Percentiles rank a stretch among this genome's conserved stretches.
Conservation (phyloP, 2,113 vertebrate genomes). For the Procavia capensis region DNA sequence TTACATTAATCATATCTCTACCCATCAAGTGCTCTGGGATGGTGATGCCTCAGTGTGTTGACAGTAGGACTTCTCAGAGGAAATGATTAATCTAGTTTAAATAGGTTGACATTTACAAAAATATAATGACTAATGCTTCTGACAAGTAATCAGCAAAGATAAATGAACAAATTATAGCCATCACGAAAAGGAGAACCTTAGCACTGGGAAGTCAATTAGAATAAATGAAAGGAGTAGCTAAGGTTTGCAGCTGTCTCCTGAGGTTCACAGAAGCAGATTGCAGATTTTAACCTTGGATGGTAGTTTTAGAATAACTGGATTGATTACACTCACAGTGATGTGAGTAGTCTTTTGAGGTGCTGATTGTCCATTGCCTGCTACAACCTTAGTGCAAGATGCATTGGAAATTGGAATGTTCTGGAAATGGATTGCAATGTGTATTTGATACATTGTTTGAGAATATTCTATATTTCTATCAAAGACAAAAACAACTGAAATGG, state of each 20-base stretch:
- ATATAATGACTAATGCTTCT: not conserved
- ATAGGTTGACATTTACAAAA: not conserved
- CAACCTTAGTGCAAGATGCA: not conserved
- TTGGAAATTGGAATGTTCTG: not conserved
- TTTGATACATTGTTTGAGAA: not conserved
- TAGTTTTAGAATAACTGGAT: not conserved
- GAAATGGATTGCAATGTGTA: not conserved
- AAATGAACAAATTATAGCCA: not conserved
- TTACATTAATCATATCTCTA: not conserved
- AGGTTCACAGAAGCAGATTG: not conserved
- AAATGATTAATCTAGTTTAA: not conserved
- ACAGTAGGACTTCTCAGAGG: not conserved
- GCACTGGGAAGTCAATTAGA: not conserved
- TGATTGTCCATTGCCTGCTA: not conserved
- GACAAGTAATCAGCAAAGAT: not conserved
- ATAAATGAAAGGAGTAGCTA: not conserved
- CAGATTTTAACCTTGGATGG: not conserved
- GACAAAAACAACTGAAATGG: not conserved
- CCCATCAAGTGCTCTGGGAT: not conserved
- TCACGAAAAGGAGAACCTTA: not conserved
- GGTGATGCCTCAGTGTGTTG: not conserved
- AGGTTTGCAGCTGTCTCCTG: not conserved
- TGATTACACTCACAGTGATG: not conserved
- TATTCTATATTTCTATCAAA: not conserved
- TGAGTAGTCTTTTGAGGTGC: not conserved